Evolutionary conservation across 2,113 vertebrate species (phyloP), one percentile per base, ranked within the genome.

Genomic region (Proterorhinus semilunaris): DNA sequence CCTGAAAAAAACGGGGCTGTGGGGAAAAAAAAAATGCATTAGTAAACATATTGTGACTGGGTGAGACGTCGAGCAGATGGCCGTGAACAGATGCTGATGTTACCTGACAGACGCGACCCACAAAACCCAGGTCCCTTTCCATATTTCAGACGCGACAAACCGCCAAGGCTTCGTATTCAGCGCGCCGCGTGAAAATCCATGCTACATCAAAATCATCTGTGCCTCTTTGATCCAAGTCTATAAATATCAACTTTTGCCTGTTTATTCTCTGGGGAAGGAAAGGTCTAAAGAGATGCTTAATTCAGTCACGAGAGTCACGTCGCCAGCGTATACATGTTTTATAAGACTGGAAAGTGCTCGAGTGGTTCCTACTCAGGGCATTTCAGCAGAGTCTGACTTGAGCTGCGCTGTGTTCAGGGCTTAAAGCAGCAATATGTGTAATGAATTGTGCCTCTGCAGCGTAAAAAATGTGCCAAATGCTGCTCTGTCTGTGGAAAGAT

Each of bases 51-150:
- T 13, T 63, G 49, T 58, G 13, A 48, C 67, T 43, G 27, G 42
- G n/a, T 16, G 7, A 61, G 58, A 45, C 58, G 10, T 50, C 45
- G 62, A 74, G 77, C 69, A 79, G 78, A 79, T 71, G 75, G 75
- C 63, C 46, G 9, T 3, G 67, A 66, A 81, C 27, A 53, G 55
- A 58, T 10, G 55, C 55, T 50, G 66, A 46, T 49, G 67, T 58
- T 70, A 74, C 75, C 54, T 74, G 45, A 61, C 58, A 61, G 42
- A 61, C 58, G 58, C 15, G 13, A 45, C 42, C 57, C 58, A 44
- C 58, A 44, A n/a, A 61, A 61, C 36, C 36, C 5, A 4, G 12
- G 8, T 61, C 58, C 4, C 21, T 42, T 11, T 61, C 42, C 42
- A 4, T 44, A 61, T 44, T n/a, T 61, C 8, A 61, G 58, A n/a